Percentiles rank a stretch among this genome's conserved stretches.
These are phyloP conservation scores for Volucella inflata DNA, from an alignment of 2,888 invertebrate genomes.

Conservation along the genomic window DNA sequence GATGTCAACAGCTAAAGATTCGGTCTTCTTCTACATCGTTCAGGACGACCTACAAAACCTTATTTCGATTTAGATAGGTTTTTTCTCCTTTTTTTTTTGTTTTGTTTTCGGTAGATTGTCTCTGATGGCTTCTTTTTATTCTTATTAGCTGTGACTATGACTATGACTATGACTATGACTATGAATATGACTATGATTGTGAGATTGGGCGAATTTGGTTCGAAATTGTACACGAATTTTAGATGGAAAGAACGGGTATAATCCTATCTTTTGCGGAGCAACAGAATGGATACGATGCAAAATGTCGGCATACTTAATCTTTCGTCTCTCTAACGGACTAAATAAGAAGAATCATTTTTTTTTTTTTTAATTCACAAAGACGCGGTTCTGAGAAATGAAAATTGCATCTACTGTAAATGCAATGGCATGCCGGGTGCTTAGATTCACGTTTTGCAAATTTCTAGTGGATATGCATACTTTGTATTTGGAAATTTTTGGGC, in stretches of 20 bases:
- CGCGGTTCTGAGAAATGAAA: neutral
- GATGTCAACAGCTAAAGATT: constrained; percentile 55
- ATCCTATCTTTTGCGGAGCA: neutral
- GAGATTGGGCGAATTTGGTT: constrained; percentile 62
- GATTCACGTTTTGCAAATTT: constrained; percentile 48
- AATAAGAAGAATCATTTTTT: constrained; percentile 26
- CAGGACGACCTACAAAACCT: constrained; percentile 66
- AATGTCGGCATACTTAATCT: constrained; percentile 53
- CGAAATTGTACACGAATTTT: constrained; percentile 41
- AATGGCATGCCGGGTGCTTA: constrained; percentile 57
- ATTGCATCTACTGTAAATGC: constrained; percentile 31
- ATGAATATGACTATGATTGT: neutral
- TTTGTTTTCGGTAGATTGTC: constrained; percentile 38
- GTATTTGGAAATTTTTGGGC: constrained; percentile 24
- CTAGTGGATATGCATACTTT: constrained; percentile 28
- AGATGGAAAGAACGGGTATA: constrained; percentile 8
- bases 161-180: constrained; percentile 17
- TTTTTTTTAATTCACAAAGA: neutral
- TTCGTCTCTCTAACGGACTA: constrained; percentile 17
- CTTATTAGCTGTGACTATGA: constrained; percentile 52
- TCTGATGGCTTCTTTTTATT: constrained; percentile 27
- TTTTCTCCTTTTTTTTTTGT: neutral
- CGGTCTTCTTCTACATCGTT: constrained; percentile 11
- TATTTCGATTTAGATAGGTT: constrained; percentile 29
- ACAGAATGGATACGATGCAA: constrained; percentile 53